Evolutionary conservation across 2,888 invertebrate species (phyloP).

Genomic region (Chouioia cunea): DNA sequence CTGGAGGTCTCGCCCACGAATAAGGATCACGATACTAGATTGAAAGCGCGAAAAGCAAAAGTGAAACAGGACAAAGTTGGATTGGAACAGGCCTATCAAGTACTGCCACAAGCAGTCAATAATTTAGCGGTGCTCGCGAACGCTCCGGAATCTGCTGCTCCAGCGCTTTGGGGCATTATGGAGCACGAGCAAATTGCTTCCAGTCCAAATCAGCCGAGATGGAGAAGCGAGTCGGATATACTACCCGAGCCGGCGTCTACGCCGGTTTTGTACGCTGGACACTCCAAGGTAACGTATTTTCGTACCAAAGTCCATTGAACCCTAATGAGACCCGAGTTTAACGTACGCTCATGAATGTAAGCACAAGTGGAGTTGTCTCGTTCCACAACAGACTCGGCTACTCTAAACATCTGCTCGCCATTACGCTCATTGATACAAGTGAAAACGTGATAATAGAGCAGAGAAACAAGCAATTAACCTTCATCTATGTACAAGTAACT

Average conservation of each 20-base stretch:
- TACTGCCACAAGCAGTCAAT: slow-evolving; percentile 66
- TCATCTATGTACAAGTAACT: too few relatives aligned
- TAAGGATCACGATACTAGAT: slow-evolving; percentile 52
- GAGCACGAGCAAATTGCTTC: slow-evolving; percentile 63
- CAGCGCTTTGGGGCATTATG: slow-evolving; percentile 66
- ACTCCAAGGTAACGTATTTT: slow-evolving; percentile 73
- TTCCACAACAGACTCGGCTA: too few relatives aligned
- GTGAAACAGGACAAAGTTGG: slow-evolving; percentile 57
- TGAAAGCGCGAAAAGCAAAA: slow-evolving; percentile 63
- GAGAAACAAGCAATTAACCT: too few relatives aligned
- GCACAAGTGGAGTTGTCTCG: too few relatives aligned
- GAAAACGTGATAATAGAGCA: too few relatives aligned
- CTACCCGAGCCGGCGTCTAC: slow-evolving; percentile 45
- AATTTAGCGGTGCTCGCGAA: slow-evolving; percentile 63
- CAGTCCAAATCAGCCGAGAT: slow-evolving; percentile 36
- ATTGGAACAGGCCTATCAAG: slow-evolving; percentile 64
- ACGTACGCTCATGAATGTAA: too few relatives aligned
- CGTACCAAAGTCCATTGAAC: slow-evolving; percentile 5
- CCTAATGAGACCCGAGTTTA: not conserved
- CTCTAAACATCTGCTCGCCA: too few relatives aligned
- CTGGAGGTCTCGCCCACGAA: slow-evolving; percentile 55
- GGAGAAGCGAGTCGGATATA: slow-evolving; percentile 43
- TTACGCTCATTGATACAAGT: too few relatives aligned
- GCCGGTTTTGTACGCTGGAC: slow-evolving; percentile 70
- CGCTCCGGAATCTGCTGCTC: slow-evolving; percentile 59